Base-by-base conservation (phyloP, 2,797 vertebrate genomes). In the Ispidina picta region DNA sequence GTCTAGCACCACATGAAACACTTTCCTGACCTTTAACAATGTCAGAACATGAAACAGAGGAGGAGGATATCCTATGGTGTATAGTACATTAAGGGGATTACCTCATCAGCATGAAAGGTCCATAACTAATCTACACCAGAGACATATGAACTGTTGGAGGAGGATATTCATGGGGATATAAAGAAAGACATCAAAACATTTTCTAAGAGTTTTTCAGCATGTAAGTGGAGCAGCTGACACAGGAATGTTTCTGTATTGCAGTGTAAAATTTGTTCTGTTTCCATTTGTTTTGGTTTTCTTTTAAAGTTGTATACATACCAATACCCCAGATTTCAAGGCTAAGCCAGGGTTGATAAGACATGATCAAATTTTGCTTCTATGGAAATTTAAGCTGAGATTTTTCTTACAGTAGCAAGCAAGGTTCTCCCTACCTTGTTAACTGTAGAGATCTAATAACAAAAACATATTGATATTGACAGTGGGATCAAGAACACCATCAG, bases 81-180 rank as follows among this genome's bases (percentile, higher is more conserved):
- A 92, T 59, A 62, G 80, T 78, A 43, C 89, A 70, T 95, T 94
- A 96, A 95, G 86, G 73, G 44, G 86, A 83, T 96, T 94, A 96
- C 81, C 73, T 96, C 94, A 92, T 68, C 93, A 90, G 72, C 93
- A 84, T 96, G 89, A 91, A 94, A 93, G 69, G 37, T 91, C 95
- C 92, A 88, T 92, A 92, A 94, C 93, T 96, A 96, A 96, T 95
- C 75, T 63, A 52, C 81, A 89, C 89, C 94, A 96, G 92, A 94
- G 88, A 86, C 88, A 49, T 90, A 55, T 63, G 73, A 92, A 48
- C 68, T 74, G 44, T 65, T 95, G 69, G 62, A 86, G 79, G 28
- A 85, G 66, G 77, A 74, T 58, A 26, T 89, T 93, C 52, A 81
- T 86, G 31, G 48, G 62, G 68, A 63, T 83, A 80, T 55, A 88